A percentile compares a stretch with the other conserved stretches of the same genome.
Evolutionary conservation across 2,888 invertebrate genomes (phyloP).

Genomic region (Idaea aversata): DNA sequence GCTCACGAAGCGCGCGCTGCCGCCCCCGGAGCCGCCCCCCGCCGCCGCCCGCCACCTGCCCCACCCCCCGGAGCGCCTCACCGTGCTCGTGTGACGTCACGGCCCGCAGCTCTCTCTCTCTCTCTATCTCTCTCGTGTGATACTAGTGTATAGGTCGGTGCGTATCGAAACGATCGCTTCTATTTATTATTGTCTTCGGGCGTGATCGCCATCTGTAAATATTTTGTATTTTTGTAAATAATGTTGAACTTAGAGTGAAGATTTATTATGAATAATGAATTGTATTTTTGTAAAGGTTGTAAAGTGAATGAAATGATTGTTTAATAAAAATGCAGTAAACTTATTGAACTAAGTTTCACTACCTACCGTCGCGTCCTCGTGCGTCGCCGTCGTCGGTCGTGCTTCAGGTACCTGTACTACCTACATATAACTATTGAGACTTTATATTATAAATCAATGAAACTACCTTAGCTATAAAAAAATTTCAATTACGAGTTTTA

Average conservation of each 20-base stretch:
- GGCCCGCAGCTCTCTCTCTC: conserved; percentile 5
- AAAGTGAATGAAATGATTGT: conserved; percentile 55
- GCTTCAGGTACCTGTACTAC: conserved; percentile 23
- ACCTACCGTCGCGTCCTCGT: conserved; percentile 5
- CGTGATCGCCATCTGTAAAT: conserved; percentile 58
- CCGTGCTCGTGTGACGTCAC: conserved; percentile 61
- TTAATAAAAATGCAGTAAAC: conserved; percentile 59
- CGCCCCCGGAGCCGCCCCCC: conserved; percentile 63
- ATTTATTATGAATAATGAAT: conserved; percentile 45
- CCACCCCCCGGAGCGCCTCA: conserved; percentile 67
- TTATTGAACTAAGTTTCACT: conserved; percentile 7
- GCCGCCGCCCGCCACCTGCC: conserved; percentile 31
- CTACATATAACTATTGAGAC: not conserved
- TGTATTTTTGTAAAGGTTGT: conserved; percentile 69
- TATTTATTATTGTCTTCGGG: conserved; percentile 57
- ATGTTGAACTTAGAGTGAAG: conserved; percentile 50
- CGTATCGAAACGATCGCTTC: conserved; percentile 22
- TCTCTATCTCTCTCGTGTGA: conserved; percentile 36
- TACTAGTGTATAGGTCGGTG: conserved; percentile 40
- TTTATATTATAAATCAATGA: not conserved
- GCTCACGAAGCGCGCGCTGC: conserved; percentile 86
- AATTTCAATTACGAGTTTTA: no score
- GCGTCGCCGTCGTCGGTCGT: no score
- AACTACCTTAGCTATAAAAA: no score
- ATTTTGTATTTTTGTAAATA: conserved; percentile 71